Evolutionary conservation across 2,888 invertebrate genomes (phyloP).

Genomic region (Andrena dorsata): DNA sequence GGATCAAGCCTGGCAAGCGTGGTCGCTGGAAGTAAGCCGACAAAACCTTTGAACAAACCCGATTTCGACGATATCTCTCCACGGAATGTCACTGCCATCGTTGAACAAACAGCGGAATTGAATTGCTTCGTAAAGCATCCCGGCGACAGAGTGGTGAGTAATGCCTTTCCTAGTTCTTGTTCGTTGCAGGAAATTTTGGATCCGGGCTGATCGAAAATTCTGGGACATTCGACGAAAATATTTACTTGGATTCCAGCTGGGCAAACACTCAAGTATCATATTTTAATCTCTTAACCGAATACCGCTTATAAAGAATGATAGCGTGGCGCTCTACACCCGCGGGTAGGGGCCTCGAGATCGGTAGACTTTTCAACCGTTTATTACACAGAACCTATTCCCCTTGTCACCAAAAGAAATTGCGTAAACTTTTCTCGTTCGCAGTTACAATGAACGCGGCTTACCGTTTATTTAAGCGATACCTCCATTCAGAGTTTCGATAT

Average conservation of each 20-base stretch:
- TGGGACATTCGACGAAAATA: neutral
- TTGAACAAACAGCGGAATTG: conserved; percentile 92
- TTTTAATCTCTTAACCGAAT: too few relatives aligned
- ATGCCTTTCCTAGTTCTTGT: conserved; percentile 32
- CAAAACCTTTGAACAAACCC: conserved; percentile 88
- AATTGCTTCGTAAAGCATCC: conserved; percentile 94
- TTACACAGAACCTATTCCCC: neutral
- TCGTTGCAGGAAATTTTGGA: neutral
- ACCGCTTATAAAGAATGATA: too few relatives aligned
- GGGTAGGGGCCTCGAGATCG: neutral
- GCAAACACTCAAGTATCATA: too few relatives aligned
- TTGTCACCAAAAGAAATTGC: conserved; percentile 29
- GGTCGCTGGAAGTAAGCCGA: conserved; percentile 81
- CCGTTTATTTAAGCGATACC: neutral
- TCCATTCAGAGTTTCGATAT: conserved; percentile 4
- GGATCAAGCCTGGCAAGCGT: conserved; percentile 83
- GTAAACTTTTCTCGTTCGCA: conserved; percentile 32
- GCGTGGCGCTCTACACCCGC: neutral
- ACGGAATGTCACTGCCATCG: conserved; percentile 93
- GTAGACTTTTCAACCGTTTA: neutral
- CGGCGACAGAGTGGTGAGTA: conserved; percentile 93
- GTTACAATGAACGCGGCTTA: neutral
- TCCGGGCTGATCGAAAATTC: neutral
- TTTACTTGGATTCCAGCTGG: neutral
- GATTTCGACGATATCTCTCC: conserved; percentile 94